These are phyloP conservation scores for Leptosomus discolor DNA, from an alignment of 2,113 vertebrate genomes.

Conservation along the genomic window DNA sequence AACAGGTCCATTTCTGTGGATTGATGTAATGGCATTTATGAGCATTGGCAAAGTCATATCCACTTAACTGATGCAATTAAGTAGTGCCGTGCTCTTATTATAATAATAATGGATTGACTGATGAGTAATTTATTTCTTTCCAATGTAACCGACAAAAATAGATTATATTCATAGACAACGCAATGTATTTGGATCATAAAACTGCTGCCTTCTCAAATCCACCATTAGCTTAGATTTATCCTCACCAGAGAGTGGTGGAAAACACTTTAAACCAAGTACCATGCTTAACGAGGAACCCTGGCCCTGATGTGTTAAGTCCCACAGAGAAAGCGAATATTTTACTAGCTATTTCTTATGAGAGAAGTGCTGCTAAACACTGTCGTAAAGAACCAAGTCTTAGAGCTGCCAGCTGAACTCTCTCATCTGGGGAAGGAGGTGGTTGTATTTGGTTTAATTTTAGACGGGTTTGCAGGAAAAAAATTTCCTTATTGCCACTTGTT, in stretches of 20 bases:
- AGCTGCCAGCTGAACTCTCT: not conserved
- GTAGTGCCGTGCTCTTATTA: constrained; percentile 57
- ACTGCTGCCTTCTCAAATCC: constrained; percentile 25
- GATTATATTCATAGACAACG: constrained; percentile 33
- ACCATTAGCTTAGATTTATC: constrained; percentile 14
- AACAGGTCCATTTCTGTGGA: constrained; percentile 58
- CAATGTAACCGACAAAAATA: constrained; percentile 67
- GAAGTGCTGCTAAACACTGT: not conserved
- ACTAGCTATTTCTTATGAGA: constrained; percentile 8
- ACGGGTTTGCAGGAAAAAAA: constrained; percentile 31
- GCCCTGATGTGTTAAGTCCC: not conserved
- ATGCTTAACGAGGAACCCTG: not conserved
- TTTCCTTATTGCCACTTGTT: constrained; percentile 57
- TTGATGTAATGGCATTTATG: constrained; percentile 70
- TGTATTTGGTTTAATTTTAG: constrained; percentile 31
- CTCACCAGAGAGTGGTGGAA: not conserved
- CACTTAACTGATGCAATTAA: constrained; percentile 79
- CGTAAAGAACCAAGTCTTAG: not conserved
- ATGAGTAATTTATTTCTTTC: constrained; percentile 72
- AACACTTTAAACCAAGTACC: not conserved
- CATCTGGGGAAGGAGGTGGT: not conserved
- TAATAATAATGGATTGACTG: constrained; percentile 70
- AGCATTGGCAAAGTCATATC: constrained; percentile 64
- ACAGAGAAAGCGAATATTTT: constrained; percentile 20
- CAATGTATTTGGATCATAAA: constrained; percentile 55